These are phyloP conservation scores for Piaya cayana DNA, from an alignment of 2,113 vertebrate species.

Conservation along the genomic window DNA sequence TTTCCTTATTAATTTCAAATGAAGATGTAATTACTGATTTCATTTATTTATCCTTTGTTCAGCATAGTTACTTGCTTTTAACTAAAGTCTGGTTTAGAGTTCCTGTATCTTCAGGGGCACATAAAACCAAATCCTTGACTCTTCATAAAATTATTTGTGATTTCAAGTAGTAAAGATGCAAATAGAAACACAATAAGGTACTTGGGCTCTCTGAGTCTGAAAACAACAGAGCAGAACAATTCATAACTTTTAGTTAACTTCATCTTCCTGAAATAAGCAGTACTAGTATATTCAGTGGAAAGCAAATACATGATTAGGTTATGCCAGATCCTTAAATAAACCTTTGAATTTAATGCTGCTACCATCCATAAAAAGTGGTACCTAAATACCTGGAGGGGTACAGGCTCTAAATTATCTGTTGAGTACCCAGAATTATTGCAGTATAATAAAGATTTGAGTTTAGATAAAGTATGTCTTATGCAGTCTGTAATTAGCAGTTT, in stretches of 20 bases:
- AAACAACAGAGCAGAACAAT: not conserved
- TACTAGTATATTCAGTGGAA: not conserved
- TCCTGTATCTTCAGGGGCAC: not conserved
- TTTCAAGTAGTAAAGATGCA: not conserved
- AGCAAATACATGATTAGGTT: not conserved
- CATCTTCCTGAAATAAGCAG: not conserved
- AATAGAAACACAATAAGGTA: not conserved
- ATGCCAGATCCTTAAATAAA: not conserved
- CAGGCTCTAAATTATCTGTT: not conserved
- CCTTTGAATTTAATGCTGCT: not conserved
- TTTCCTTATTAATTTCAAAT: not conserved
- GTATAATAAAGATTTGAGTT: not conserved
- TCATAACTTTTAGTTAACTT: not conserved
- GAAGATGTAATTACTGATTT: not conserved
- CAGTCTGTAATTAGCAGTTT: not conserved
- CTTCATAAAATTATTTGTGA: not conserved
- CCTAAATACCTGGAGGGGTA: not conserved
- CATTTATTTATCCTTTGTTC: not conserved
- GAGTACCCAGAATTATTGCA: accelerated
- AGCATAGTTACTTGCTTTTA: not conserved
- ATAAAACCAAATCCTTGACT: not conserved
- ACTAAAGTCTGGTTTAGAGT: not conserved
- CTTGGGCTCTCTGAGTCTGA: not conserved
- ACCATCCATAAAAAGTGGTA: not conserved
- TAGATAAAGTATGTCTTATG: not conserved